Conservation (phyloP, 2,113 vertebrate species). For the Scolopax mira region DNA sequence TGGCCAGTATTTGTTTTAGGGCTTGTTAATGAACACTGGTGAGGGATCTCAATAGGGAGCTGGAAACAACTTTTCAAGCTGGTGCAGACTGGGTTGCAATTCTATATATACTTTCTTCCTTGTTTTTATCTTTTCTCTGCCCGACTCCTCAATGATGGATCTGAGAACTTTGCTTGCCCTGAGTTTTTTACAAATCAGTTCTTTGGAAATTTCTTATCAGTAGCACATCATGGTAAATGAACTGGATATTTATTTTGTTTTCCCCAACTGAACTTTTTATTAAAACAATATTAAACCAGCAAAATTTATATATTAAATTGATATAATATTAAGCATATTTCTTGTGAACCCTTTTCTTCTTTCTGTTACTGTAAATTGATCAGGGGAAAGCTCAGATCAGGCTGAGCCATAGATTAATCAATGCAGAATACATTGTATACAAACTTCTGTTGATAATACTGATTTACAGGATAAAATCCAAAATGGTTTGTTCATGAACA, state of each 20-base stretch:
- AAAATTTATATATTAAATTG: background rate
- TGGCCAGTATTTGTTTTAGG: background rate
- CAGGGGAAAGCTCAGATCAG: background rate
- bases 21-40: background rate
- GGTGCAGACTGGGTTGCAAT: background rate
- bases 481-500: rapidly evolving
- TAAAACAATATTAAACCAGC: background rate
- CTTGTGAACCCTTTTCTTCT: background rate
- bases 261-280: background rate
- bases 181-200: background rate
- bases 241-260: too few relatives aligned
- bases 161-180: background rate
- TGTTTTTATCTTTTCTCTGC: background rate
- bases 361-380: background rate
- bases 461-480: background rate
- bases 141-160: background rate
- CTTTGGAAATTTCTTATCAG: background rate
- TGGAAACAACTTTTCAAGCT: too few relatives aligned
- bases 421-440: background rate
- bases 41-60: background rate
- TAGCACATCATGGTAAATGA: background rate
- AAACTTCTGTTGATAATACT: background rate
- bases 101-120: background rate
- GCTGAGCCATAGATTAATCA: background rate
- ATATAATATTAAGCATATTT: background rate